Conservation (phyloP, 2,113 vertebrate species). For the Aythya baeri region DNA sequence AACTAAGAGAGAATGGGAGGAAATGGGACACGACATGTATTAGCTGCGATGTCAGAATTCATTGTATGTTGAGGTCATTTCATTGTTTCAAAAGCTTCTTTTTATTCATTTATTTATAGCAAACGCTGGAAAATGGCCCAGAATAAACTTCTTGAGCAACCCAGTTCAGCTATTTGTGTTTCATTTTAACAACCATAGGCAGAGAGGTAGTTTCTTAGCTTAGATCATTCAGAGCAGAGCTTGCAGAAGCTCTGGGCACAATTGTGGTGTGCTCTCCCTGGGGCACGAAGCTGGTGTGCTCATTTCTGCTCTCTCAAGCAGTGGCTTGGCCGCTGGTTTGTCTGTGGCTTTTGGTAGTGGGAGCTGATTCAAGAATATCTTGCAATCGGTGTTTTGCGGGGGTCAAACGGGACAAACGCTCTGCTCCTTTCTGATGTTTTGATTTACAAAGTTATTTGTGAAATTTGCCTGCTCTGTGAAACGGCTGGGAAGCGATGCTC, state of each 20-base stretch:
- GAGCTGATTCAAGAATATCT: background rate
- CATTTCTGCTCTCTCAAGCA: background rate
- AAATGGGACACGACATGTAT: background rate
- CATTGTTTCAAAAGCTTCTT: background rate
- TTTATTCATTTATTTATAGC: background rate
- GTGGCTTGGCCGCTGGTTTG: background rate
- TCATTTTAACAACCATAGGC: background rate
- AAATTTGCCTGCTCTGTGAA: background rate
- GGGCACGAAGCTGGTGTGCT: background rate
- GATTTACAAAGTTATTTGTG: background rate
- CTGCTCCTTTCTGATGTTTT: background rate
- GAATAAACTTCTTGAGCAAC: background rate
- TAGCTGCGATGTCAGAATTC: background rate
- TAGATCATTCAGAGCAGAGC: background rate
- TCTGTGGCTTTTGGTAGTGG: background rate
- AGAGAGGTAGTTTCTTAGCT: background rate
- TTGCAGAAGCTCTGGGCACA: background rate
- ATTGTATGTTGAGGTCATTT: background rate
- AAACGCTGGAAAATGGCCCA: background rate
- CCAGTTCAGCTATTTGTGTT: background rate
- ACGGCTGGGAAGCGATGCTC: background rate
- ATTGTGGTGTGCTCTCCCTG: background rate
- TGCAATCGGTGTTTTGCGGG: background rate
- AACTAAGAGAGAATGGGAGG: background rate
- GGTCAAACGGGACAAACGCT: background rate